These are phyloP conservation scores for Hippocampus abdominalis DNA, from an alignment of 2,113 vertebrate species.

Conservation along the genomic window DNA sequence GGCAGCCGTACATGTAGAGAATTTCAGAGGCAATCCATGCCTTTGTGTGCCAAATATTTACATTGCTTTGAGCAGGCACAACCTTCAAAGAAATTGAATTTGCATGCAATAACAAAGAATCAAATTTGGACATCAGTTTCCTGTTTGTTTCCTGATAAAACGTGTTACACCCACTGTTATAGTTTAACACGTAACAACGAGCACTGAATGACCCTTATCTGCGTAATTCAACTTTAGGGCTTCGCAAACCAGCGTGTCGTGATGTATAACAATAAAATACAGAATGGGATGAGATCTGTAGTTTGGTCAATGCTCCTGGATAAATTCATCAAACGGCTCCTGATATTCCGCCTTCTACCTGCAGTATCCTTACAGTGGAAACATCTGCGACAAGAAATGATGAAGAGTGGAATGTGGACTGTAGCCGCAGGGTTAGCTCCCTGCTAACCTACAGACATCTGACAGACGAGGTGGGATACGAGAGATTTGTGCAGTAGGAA, in stretches of 20 bases:
- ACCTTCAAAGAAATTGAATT: constrained; percentile 41
- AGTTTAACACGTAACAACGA: not conserved
- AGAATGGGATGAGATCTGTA: not conserved
- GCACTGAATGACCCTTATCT: not conserved
- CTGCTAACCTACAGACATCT: constrained; percentile 6
- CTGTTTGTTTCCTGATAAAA: not conserved
- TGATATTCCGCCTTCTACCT: not conserved
- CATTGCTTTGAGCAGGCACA: constrained; percentile 24
- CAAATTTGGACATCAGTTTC: not conserved
- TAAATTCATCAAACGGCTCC: not conserved
- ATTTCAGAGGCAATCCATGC: constrained; percentile 39
- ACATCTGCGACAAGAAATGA: not conserved
- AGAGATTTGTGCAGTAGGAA: constrained; percentile 29
- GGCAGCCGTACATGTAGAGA: constrained; percentile 38
- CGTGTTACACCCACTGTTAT: not conserved
- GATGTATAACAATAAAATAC: too few species aligned
- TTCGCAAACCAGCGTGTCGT: not conserved
- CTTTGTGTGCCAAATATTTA: constrained; percentile 53
- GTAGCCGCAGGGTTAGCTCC: not conserved
- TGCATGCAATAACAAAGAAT: constrained; percentile 17
- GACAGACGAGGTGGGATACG: constrained; percentile 32
- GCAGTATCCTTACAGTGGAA: not conserved
- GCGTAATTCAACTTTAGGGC: not conserved
- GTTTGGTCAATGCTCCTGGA: not conserved
- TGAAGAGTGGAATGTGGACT: too few species aligned